These are phyloP conservation scores for Dysdera silvatica DNA, from an alignment of 1,140 invertebrate genomes.

Conservation along the genomic window DNA sequence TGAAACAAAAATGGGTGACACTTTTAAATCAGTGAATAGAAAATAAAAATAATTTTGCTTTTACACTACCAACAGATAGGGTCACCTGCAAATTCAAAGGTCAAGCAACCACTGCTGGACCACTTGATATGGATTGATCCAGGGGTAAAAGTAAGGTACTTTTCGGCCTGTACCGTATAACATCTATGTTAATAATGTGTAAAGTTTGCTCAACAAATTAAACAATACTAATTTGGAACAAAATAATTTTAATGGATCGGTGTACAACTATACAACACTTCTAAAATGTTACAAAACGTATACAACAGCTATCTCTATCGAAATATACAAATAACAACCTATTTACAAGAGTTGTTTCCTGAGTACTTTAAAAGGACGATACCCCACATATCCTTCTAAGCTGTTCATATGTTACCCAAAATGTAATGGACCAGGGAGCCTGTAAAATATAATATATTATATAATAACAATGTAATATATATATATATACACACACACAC, in stretches of 20 bases:
- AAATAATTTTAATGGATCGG: background rate
- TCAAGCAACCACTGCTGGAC: too few relatives aligned
- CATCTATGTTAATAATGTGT: background rate
- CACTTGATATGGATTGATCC: too few relatives aligned
- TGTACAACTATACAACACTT: constrained; percentile 3
- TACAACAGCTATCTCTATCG: background rate
- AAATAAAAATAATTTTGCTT: too few relatives aligned
- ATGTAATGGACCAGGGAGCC: constrained; percentile 62
- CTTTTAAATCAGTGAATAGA: too few relatives aligned
- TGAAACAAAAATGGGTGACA: too few relatives aligned
- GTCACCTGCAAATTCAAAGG: too few relatives aligned
- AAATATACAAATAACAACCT: background rate
- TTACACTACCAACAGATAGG: too few relatives aligned
- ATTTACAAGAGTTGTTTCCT: background rate
- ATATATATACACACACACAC: background rate
- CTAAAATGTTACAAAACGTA: background rate
- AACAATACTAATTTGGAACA: too few relatives aligned
- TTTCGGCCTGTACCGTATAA: too few relatives aligned
- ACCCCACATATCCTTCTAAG: constrained; percentile 44
- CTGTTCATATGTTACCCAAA: constrained; percentile 61
- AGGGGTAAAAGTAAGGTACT: too few relatives aligned
- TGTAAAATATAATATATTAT: constrained; percentile 6
- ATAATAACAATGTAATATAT: background rate
- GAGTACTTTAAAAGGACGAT: constrained; percentile 24
- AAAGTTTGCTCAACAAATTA: background rate